These are phyloP conservation scores for Neomonachus schauinslandi DNA, from an alignment of 2,113 vertebrate genomes.

Conservation along the genomic window DNA sequence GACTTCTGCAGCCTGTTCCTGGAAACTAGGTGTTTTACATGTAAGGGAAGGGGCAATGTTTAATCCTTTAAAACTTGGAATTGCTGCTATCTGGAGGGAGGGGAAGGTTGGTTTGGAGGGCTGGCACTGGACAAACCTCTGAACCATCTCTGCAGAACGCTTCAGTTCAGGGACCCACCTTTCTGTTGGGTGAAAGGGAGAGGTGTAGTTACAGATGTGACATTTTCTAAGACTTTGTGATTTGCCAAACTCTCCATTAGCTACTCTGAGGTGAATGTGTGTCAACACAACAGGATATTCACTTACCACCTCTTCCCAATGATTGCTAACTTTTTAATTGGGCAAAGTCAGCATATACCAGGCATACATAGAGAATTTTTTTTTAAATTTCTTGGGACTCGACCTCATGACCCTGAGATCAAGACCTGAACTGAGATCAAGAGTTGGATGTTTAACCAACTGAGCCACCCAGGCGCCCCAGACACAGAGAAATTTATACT, in stretches of 20 bases:
- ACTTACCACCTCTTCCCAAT: neutral
- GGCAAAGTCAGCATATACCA: neutral
- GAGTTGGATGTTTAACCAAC: neutral
- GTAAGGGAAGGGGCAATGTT: neutral
- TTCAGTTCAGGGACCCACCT: neutral
- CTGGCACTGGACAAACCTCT: neutral
- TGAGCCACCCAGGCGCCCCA: neutral
- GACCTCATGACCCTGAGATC: neutral
- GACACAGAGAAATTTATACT: neutral
- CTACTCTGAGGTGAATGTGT: neutral
- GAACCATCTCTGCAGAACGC: neutral
- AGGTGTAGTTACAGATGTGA: neutral
- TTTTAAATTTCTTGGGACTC: neutral
- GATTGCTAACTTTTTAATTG: slow-evolving; percentile 1
- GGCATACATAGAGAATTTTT: neutral
- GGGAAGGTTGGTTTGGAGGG: neutral
- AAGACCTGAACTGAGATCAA: neutral
- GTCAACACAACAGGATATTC: neutral
- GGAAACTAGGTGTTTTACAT: neutral
- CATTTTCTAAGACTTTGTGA: neutral
- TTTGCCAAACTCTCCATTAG: neutral
- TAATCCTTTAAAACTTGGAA: neutral
- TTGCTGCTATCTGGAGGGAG: neutral
- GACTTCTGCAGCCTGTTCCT: neutral
- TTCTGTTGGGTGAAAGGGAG: neutral